Base-by-base conservation (phyloP, 2,888 invertebrate species). In the Polia nebulosa region DNA sequence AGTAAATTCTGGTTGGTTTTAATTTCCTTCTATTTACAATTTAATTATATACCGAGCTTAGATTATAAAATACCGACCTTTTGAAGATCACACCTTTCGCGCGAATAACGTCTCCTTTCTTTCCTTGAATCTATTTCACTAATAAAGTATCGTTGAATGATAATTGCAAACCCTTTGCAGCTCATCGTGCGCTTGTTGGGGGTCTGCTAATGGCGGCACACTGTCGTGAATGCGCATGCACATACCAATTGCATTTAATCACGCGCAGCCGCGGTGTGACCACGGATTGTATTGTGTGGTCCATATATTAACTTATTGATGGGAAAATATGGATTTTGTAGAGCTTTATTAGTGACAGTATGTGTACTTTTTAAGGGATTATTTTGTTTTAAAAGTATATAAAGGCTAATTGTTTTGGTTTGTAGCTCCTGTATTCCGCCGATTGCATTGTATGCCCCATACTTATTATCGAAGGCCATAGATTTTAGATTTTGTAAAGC, bases 181-280 rank as follows among this genome's bases (percentile, higher is more conserved):
- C 53, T 44, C 36, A 69, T 78, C 76, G 78, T 76, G 76, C 39
- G 66, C 68, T 72, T 71, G 79, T 63, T 72, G 81, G 76, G 62
- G 72, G 79, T 81, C 76, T 58, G 27, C 29, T 72, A 81, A 78
- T 76, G 72, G 68, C 58, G 53, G 47, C 27, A 52, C 67, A 70
- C 78, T 75, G 79, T 81, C 73, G 82, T 79, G 80, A 64, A 79
- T 66, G 67, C 82, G 80, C 82, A 76, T 66, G 67, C 80, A 82
- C 82, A 81, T 81, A 81, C 77, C 80, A 73, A 81, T 72, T 64
- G 73, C 71, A 63, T 81, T 76, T 73, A 81, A 81, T 81, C 82
- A 81, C 80, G 80, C 77, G 66, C 80, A 34, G 70, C 44, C 55
- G 34, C 41, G 57, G 66, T 75, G 72, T 74, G 65, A 73, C 70